Percentiles rank a stretch among this genome's conserved stretches.
phyloP scores from a whole-genome alignment of 23 tunicate genomes.

The Trididemnum miniatum region DNA sequence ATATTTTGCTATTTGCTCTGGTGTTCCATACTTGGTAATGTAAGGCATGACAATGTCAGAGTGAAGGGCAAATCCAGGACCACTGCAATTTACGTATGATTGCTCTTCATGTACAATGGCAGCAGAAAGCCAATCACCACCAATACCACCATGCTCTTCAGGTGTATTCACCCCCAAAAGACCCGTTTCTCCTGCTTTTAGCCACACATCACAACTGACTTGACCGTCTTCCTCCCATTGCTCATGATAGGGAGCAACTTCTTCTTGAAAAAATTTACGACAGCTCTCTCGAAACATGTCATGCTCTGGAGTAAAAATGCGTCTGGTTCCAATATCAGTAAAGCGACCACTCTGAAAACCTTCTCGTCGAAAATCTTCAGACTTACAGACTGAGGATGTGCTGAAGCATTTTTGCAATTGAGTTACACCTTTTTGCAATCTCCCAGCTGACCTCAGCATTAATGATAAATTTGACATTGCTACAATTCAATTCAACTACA shows the following conservation, averaged over 20 bases:
- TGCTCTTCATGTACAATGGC: constrained; percentile 96
- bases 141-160: constrained; percentile 91
- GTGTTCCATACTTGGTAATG: constrained; percentile 90
- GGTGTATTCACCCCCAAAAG: constrained; percentile 75
- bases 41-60: constrained; percentile 96
- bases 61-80: constrained; percentile 89
- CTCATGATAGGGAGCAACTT: constrained; percentile 71
- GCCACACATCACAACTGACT: constrained; percentile 86
- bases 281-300: constrained; percentile 93
- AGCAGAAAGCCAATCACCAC: constrained; percentile 96
- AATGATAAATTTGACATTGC: background rate
- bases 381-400: background rate
- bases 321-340: constrained; percentile 90
- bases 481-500: too few relatives aligned
- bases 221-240: constrained; percentile 93
- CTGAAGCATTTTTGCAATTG: background rate
- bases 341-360: constrained; percentile 73
- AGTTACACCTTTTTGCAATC: background rate
- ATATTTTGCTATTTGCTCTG: constrained; percentile 86
- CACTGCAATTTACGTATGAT: constrained; percentile 78
- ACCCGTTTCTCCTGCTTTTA: constrained; percentile 88
- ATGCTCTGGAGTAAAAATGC: constrained; percentile 83
- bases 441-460: constrained; percentile 5
- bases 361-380: constrained; percentile 59
- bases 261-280: constrained; percentile 91